Conservation (phyloP, 2,888 invertebrate species). For the Aradus depressus region DNA sequence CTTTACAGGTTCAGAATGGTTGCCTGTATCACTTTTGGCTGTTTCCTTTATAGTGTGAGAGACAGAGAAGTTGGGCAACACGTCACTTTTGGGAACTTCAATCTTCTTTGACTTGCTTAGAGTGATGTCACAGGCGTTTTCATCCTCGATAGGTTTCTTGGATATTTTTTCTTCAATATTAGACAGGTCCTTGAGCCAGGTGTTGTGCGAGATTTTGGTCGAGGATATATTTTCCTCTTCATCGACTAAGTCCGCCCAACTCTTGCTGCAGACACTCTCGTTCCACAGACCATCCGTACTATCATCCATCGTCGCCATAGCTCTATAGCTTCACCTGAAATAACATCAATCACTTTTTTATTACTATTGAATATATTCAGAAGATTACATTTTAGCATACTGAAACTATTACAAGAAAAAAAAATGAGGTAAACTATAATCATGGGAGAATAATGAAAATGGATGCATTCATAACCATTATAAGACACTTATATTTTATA, state of each 20-base stretch:
- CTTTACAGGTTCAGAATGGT: constrained; percentile 21
- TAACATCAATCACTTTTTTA: too few species aligned
- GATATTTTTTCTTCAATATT: not conserved
- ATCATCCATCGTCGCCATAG: constrained; percentile 16
- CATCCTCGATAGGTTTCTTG: constrained; percentile 2
- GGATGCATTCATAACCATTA: too few species aligned
- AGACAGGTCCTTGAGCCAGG: not conserved
- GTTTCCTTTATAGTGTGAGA: not conserved
- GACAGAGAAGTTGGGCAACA: constrained; percentile 11
- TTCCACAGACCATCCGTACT: constrained; percentile 21
- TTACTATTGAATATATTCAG: too few species aligned
- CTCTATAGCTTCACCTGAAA: not conserved
- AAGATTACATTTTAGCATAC: too few species aligned
- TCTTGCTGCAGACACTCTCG: constrained; percentile 36
- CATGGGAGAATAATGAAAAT: too few species aligned
- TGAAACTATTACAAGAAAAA: too few species aligned
- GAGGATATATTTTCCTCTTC: constrained; percentile 22
- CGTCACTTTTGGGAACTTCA: constrained; percentile 6
- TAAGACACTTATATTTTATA: too few species aligned
- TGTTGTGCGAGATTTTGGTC: not conserved
- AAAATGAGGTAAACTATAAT: too few species aligned
- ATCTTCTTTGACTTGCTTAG: not conserved
- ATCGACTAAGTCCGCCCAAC: constrained; percentile 28
- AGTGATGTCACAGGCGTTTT: constrained; percentile 8
- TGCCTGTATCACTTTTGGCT: constrained; percentile 1